Conservation (phyloP, 2,888 invertebrate genomes). For the Coenonympha arcania region DNA sequence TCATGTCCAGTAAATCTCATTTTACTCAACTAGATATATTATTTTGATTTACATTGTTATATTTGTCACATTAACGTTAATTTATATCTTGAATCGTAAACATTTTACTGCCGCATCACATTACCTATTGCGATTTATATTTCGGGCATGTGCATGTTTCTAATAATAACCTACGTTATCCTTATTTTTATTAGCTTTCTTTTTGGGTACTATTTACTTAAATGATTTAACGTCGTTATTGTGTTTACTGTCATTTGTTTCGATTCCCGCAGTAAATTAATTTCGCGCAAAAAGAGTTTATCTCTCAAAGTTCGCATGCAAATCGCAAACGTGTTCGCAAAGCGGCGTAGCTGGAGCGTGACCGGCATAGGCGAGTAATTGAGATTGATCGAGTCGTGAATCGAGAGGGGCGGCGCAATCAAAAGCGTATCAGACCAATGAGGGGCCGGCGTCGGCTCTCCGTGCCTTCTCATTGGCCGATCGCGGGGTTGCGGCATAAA, state of each 20-base stretch:
- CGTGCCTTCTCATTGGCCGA: constrained; percentile 54
- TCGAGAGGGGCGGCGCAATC: constrained; percentile 71
- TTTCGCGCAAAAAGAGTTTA: background rate
- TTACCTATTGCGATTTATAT: constrained; percentile 38
- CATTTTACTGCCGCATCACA: constrained; percentile 48
- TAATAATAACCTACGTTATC: constrained; percentile 27
- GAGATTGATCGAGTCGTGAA: constrained; percentile 69
- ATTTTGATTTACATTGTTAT: constrained; percentile 29
- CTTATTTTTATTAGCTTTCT: constrained; percentile 7
- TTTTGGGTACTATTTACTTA: background rate
- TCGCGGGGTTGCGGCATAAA: constrained; percentile 58
- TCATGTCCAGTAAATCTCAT: constrained; percentile 26
- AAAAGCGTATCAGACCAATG: constrained; percentile 70
- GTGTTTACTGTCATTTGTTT: background rate
- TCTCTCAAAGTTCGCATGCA: background rate
- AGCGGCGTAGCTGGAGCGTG: constrained; percentile 41
- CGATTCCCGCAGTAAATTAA: background rate
- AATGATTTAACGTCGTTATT: background rate
- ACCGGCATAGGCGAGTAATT: constrained; percentile 59
- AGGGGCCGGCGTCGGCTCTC: constrained; percentile 42
- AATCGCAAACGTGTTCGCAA: constrained; percentile 25
- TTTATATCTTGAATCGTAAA: constrained; percentile 58
- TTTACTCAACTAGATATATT: no score
- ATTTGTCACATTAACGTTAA: constrained; percentile 50
- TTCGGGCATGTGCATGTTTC: constrained; percentile 35